Evolutionary conservation across 2,797 vertebrate genomes (phyloP).

Genomic region (Coccyzus lansbergi): DNA sequence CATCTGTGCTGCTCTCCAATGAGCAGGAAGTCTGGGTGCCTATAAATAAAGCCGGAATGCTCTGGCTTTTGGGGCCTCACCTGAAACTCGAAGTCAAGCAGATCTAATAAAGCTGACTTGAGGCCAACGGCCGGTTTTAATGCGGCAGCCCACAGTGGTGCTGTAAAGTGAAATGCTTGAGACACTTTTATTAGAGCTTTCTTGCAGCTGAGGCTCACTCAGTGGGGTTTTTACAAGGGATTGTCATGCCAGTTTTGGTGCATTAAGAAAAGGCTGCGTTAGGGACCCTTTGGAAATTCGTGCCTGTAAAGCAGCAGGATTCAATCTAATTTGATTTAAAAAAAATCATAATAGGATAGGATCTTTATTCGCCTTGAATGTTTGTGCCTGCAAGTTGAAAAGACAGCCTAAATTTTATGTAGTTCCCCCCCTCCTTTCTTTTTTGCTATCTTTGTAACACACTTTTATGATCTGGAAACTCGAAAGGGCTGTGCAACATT

Average conservation of each 20-base stretch:
- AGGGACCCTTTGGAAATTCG: constrained; percentile 65
- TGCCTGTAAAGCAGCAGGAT: constrained; percentile 68
- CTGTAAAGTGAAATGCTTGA: constrained; percentile 78
- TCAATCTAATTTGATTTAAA: constrained; percentile 70
- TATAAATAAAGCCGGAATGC: not conserved
- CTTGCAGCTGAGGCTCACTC: constrained; percentile 82
- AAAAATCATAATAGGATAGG: constrained; percentile 49
- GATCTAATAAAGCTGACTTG: constrained; percentile 72
- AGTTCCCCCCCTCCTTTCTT: not conserved
- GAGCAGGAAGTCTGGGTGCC: not conserved
- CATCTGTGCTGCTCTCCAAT: not conserved
- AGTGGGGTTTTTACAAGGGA: constrained; percentile 73
- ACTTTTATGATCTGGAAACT: constrained; percentile 33
- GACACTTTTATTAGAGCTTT: constrained; percentile 79
- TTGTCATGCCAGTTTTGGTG: constrained; percentile 64
- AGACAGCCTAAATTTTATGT: not conserved
- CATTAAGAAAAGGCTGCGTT: constrained; percentile 64
- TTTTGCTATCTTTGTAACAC: constrained; percentile 26
- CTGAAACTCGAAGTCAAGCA: constrained; percentile 70
- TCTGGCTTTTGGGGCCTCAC: constrained; percentile 51
- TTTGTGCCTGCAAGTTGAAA: constrained; percentile 58
- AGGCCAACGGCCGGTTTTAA: constrained; percentile 70
- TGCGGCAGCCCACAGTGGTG: constrained; percentile 72
- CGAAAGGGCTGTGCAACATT: not conserved
- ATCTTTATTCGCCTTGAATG: constrained; percentile 55